phyloP scores from a whole-genome alignment of 2,113 vertebrate genomes.

The Thunnus thynnus region DNA sequence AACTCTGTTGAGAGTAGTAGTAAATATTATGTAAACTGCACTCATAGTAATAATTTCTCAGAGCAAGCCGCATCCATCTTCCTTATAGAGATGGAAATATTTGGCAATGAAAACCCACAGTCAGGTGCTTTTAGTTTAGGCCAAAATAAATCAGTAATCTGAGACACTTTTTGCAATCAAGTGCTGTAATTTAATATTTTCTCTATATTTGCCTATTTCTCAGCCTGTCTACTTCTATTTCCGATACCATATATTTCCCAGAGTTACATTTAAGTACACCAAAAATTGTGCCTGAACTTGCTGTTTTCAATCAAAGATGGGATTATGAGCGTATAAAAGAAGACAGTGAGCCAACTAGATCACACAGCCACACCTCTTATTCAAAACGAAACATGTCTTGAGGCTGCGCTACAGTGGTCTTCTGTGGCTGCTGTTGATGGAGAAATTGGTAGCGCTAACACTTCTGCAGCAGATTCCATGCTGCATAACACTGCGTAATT shows the following conservation, averaged over 20 bases:
- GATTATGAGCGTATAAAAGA: slow-evolving; percentile 32
- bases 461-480: slow-evolving; percentile 29
- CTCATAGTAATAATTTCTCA: slow-evolving; percentile 50
- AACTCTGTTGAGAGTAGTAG: slow-evolving; percentile 11
- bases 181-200: slow-evolving; percentile 10
- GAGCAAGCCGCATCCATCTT: slow-evolving; percentile 1
- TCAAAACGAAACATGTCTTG: slow-evolving; percentile 54
- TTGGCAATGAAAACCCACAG: slow-evolving; percentile 16
- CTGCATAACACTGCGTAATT: slow-evolving; percentile 4
- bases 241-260: slow-evolving; percentile 1
- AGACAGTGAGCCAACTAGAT: slow-evolving; percentile 14
- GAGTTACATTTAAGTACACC: background rate
- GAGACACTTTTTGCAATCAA: slow-evolving; percentile 10
- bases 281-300: slow-evolving; percentile 26
- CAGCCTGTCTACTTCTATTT: slow-evolving; percentile 8
- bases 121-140: slow-evolving; percentile 14
- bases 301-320: slow-evolving; percentile 26
- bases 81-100: slow-evolving; percentile 34
- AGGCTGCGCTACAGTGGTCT: slow-evolving; percentile 34
- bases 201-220: background rate
- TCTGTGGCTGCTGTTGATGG: slow-evolving; percentile 36
- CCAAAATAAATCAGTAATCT: background rate
- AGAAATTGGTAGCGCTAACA: slow-evolving; percentile 19
- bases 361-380: slow-evolving; percentile 36
- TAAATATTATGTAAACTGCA: slow-evolving; percentile 42